Evolutionary conservation across 2,113 vertebrate genomes (phyloP), one percentile per base, ranked within the genome.

Genomic region (Daphoenositta chrysoptera): DNA sequence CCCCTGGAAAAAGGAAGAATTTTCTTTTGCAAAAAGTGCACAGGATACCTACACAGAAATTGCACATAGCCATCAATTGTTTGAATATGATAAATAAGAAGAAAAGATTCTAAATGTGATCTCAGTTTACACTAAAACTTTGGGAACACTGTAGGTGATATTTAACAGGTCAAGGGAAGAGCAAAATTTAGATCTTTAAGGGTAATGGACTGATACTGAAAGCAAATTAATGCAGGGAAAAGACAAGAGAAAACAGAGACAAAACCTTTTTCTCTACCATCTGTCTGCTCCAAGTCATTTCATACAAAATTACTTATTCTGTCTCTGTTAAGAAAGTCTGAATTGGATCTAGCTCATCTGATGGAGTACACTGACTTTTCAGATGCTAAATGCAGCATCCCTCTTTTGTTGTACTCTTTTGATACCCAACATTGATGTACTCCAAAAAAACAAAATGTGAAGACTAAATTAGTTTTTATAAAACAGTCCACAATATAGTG

Each of bases 181-280:
- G 23, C 27, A 93, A 90, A 88, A 69, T 77, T 65, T 56, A 79
- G 40, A 64, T 69, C n/a, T 79, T 82, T 48, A 58, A 42, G 24
- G 30, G 54, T 80, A 93, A 88, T 22, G 50, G n/a, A 63, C 42
- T 77, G 63, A 69, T 53, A 57, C 57, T 53, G 23, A 88, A 89
- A 77, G 66, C 35, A 80, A 92, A 70, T 81, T 86, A 63, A 48
- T 64, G n/a, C 42, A 63, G 19, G 26, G 16, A 13, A 9, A 68
- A 82, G 33, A 89, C 58, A 70, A 89, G 22, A 78, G 40, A 76
- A 91, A 82, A 78, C 30, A 89, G 51, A 87, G 61, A 83, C 50
- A 73, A 93, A 96, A 63, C 45, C 39, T 87, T 69, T 77, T 92
- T 83, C 71, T 48, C 76, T 75, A 60, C 82, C 75, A 86, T 95